Evolutionary conservation across 2,797 vertebrate species (phyloP), one percentile per base, ranked within the genome.

Genomic region (Pangasius krempfi): DNA sequence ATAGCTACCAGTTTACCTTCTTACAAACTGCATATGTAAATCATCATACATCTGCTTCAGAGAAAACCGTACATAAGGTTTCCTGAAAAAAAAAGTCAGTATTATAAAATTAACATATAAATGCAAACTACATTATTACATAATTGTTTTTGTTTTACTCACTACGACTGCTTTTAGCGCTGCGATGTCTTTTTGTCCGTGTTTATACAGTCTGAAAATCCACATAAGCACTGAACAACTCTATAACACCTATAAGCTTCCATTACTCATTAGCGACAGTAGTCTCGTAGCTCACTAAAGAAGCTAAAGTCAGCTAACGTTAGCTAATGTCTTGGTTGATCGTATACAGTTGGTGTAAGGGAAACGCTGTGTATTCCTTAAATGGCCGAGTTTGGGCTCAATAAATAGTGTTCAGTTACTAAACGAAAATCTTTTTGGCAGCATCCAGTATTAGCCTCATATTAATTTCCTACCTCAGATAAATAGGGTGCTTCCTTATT

Each of bases 381-480:
- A 52, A 54, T 37, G 78, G 18, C 30, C 37, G 52, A 33, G 22
- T 22, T 80, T 22, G 52, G 52, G 52, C 79, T 78, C 25, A 52
- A 54, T 52, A 18, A 78, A n/a, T 30, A 78, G 14, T 76, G 73
- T 52, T 78, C 44, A 78, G 25, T n/a, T 78, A 52, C 47, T 30
- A 30, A 78, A 78, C 0, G 6, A 52, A 62, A 22, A 60, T 8
- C 2, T 62, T 33, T 82, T 9, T 44, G 20, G 9, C 6, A 64
- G 25, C 37, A 83, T 62, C 81, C 58, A 37, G 64, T 54, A 14
- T 54, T 84, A 13, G 47, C 47, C 5, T 84, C 7, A 37, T 52
- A 20, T 37, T 54, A 37, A 52, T 84, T 68, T 84, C 37, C 62
- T 70, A 84, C 83, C 64, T 84, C 62, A 84, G 44, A 54, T n/a